A percentile compares a stretch with the other conserved stretches of the same genome.
phyloP scores from a whole-genome alignment of 1,140 invertebrate genomes.

The Maniola jurtina region DNA sequence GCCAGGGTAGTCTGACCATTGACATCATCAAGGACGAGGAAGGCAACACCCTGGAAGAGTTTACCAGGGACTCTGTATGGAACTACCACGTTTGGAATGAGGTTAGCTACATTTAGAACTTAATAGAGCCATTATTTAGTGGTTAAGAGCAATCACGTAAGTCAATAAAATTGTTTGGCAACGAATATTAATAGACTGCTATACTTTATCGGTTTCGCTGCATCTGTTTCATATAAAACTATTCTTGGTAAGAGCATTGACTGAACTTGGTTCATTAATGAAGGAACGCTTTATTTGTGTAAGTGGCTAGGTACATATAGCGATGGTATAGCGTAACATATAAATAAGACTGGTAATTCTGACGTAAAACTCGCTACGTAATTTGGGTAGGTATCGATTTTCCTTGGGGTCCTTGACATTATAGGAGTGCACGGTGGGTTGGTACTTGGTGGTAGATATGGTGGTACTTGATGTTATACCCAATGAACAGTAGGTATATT shows the following conservation, averaged over 20 bases:
- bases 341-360: too few relatives aligned
- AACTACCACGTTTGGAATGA: conserved; percentile 99
- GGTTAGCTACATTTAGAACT: conserved; percentile 57
- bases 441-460: too few relatives aligned
- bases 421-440: too few relatives aligned
- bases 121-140: conserved; percentile 7
- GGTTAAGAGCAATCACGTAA: not conserved
- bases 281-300: not conserved
- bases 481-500: too few relatives aligned
- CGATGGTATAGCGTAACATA: too few relatives aligned
- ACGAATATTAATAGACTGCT: conserved; percentile 13
- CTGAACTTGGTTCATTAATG: not conserved
- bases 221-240: conserved; percentile 28
- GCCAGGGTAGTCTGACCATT: conserved; percentile 92
- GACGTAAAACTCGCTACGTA: too few relatives aligned
- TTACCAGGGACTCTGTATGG: conserved; percentile 93
- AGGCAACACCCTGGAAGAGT: conserved; percentile 88
- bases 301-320: not conserved
- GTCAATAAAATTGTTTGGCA: conserved; percentile 14
- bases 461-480: too few relatives aligned
- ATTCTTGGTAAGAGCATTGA: conserved; percentile 10
- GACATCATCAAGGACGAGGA: conserved; percentile 92
- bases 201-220: conserved; percentile 17
- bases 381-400: too few relatives aligned
- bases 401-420: too few relatives aligned